Conservation (phyloP, 2,113 vertebrate genomes). For the Chamaetylas fuelleborni region DNA sequence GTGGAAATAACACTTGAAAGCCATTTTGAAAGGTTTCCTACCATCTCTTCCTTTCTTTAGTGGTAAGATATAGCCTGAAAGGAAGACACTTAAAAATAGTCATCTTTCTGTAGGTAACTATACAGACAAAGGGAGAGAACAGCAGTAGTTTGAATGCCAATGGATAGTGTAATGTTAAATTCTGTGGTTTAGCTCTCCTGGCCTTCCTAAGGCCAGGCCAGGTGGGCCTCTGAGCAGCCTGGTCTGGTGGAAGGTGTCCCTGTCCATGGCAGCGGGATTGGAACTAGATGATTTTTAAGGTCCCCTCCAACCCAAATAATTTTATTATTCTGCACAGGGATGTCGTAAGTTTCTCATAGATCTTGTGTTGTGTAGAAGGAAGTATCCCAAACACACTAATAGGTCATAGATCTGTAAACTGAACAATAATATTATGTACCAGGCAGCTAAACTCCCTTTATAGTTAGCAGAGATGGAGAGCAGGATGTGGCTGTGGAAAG, state of each 20-base stretch:
- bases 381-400: background rate
- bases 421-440: background rate
- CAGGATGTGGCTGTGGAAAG: background rate
- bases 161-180: background rate
- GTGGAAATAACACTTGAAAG: slow-evolving; percentile 26
- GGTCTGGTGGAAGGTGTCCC: background rate
- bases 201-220: background rate
- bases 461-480: background rate
- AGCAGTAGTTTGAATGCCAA: background rate
- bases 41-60: background rate
- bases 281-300: background rate
- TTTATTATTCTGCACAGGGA: background rate
- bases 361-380: background rate
- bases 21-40: background rate
- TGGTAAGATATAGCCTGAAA: background rate
- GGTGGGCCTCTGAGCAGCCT: background rate
- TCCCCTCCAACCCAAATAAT: background rate
- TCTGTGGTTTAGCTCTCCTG: background rate
- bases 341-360: background rate
- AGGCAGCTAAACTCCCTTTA: background rate
- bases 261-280: background rate
- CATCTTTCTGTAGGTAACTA: background rate
- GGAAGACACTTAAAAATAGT: background rate
- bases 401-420: background rate
- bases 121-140: background rate